Conservation (phyloP, 2,113 vertebrate genomes). For the Cairina moschata region DNA sequence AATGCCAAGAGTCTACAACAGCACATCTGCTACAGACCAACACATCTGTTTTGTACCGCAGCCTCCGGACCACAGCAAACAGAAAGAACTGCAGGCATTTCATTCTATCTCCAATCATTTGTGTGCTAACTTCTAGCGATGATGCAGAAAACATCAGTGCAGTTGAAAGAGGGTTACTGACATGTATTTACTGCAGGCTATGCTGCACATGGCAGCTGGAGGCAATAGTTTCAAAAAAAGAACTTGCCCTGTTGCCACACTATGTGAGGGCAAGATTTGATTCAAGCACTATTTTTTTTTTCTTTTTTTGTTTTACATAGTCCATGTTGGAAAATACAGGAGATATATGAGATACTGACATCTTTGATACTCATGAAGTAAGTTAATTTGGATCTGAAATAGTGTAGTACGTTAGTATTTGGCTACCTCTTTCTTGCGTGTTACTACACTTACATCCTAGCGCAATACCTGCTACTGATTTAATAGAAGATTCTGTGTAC, state of each 20-base stretch:
- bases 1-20: background rate
- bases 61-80: background rate
- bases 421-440: background rate
- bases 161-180: background rate
- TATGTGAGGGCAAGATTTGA: background rate
- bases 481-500: background rate
- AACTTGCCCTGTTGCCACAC: background rate
- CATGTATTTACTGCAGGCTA: background rate
- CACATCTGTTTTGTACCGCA: background rate
- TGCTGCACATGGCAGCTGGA: background rate
- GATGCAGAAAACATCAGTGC: background rate
- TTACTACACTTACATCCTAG: background rate
- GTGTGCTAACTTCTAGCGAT: background rate
- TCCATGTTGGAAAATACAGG: accelerated
- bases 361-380: background rate
- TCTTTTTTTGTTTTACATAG: background rate
- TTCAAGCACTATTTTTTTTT: background rate
- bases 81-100: background rate
- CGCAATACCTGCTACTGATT: background rate
- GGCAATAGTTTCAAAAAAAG: background rate
- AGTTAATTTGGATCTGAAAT: background rate
- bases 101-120: accelerated
- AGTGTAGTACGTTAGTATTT: background rate
- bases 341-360: background rate
- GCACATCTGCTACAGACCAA: background rate